These are phyloP conservation scores for Xenopus petersii DNA, from an alignment of 2,797 vertebrate genomes.

Conservation along the genomic window DNA sequence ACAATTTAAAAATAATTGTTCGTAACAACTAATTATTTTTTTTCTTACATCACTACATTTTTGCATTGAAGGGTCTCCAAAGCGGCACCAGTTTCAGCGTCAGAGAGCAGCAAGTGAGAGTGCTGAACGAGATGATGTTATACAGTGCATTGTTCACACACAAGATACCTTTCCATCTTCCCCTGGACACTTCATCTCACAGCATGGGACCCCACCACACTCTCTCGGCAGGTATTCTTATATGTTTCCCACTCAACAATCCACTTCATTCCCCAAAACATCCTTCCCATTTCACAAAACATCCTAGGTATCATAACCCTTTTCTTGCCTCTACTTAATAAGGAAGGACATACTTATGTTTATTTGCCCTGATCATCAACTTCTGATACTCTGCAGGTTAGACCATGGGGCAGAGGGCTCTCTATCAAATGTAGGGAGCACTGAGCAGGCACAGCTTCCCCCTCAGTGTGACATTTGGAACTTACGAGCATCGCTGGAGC, in stretches of 20 bases:
- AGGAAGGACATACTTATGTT: no score
- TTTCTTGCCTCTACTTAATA: background rate
- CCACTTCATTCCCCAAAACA: background rate
- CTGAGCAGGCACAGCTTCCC: conserved; percentile 55
- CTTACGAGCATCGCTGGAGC: conserved; percentile 87
- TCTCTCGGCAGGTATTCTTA: conserved; percentile 98
- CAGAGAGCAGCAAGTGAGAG: conserved; percentile 95
- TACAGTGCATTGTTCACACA: conserved; percentile 89
- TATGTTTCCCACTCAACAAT: conserved; percentile 30
- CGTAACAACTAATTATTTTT: background rate
- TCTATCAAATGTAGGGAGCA: conserved; percentile 27
- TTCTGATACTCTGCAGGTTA: conserved; percentile 26
- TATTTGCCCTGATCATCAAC: background rate
- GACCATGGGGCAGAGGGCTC: conserved; percentile 38
- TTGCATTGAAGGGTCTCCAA: conserved; percentile 80
- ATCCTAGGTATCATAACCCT: background rate
- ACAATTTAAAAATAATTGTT: no score
- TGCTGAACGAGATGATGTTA: conserved; percentile 92
- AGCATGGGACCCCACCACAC: conserved; percentile 79
- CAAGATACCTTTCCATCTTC: conserved; percentile 70
- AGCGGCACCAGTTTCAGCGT: conserved; percentile 91
- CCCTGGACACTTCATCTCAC: conserved; percentile 48
- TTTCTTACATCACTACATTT: background rate
- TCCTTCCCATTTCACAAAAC: background rate
- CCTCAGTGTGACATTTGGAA: conserved; percentile 86